phyloP scores from a whole-genome alignment of 1,140 invertebrate genomes.

The Wiebesia pumilae region DNA sequence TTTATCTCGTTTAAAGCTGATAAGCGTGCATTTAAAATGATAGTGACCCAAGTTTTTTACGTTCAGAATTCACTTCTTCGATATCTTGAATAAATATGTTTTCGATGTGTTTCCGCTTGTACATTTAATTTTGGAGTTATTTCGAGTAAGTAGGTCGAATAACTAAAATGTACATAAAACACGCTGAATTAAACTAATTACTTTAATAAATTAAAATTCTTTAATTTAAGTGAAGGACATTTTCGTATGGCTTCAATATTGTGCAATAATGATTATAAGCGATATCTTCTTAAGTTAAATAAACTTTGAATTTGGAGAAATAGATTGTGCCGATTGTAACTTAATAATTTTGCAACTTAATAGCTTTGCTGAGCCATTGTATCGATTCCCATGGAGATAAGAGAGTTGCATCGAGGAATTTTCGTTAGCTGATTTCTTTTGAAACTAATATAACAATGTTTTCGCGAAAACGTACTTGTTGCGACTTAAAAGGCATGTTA shows the following conservation, averaged over 20 bases:
- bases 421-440: background rate
- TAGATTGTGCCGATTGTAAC: background rate
- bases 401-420: no score
- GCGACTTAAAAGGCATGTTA: background rate
- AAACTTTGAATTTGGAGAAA: background rate
- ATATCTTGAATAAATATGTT: background rate
- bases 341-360: background rate
- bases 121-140: background rate
- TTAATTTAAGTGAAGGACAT: constrained; percentile 19
- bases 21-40: background rate
- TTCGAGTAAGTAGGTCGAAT: constrained; percentile 15
- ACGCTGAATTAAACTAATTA: constrained; percentile 21
- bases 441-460: background rate
- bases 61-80: background rate
- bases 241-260: background rate
- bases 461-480: background rate
- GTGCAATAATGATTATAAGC: background rate
- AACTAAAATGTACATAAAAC: constrained; percentile 16
- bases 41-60: background rate
- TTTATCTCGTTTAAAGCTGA: background rate
- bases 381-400: background rate
- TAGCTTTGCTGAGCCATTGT: no score
- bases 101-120: constrained; percentile 13
- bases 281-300: background rate
- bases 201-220: constrained; percentile 24